A percentile compares a stretch with the other conserved stretches of the same genome.
Evolutionary conservation across 1,140 invertebrate species (phyloP).

Genomic region (Euglossa dilemma): DNA sequence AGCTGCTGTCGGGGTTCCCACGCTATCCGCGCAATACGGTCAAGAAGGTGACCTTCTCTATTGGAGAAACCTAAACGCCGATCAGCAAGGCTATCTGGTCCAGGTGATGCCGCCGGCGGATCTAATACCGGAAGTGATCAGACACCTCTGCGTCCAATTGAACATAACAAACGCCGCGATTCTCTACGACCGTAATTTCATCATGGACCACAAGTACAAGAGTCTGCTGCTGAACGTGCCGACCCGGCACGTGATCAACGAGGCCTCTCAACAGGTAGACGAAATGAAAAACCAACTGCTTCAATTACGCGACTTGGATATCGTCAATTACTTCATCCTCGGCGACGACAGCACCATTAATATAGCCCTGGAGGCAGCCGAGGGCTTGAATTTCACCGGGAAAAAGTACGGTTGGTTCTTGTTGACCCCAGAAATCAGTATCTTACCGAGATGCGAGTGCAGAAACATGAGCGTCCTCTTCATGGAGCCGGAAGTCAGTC

Average conservation of each 20-base stretch:
- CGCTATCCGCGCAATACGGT: slow-evolving; percentile 91
- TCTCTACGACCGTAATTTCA: slow-evolving; percentile 93
- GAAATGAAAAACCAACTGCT: slow-evolving; percentile 86
- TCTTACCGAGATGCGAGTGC: slow-evolving; percentile 70
- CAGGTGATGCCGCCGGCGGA: slow-evolving; percentile 91
- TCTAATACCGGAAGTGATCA: slow-evolving; percentile 90
- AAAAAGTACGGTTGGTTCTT: slow-evolving; percentile 85
- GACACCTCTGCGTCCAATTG: slow-evolving; percentile 90
- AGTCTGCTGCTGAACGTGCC: slow-evolving; percentile 93
- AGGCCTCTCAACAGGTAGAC: slow-evolving; percentile 82
- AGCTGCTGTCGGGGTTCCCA: slow-evolving; percentile 89
- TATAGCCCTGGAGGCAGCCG: slow-evolving; percentile 84
- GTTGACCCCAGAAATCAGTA: slow-evolving; percentile 83
- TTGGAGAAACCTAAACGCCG: slow-evolving; percentile 87
- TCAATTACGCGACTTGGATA: slow-evolving; percentile 89
- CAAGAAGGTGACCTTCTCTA: slow-evolving; percentile 90
- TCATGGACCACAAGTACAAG: slow-evolving; percentile 96
- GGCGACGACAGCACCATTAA: slow-evolving; percentile 88
- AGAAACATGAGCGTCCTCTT: slow-evolving; percentile 75
- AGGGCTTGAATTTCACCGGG: slow-evolving; percentile 75
- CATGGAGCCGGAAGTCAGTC: slow-evolving; percentile 58
- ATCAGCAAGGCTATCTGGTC: slow-evolving; percentile 87
- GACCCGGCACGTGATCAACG: slow-evolving; percentile 91
- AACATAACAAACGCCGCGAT: slow-evolving; percentile 96
- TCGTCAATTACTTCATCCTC: slow-evolving; percentile 94